phyloP scores from a whole-genome alignment of 2,888 invertebrate genomes.

The Apeira syringaria region DNA sequence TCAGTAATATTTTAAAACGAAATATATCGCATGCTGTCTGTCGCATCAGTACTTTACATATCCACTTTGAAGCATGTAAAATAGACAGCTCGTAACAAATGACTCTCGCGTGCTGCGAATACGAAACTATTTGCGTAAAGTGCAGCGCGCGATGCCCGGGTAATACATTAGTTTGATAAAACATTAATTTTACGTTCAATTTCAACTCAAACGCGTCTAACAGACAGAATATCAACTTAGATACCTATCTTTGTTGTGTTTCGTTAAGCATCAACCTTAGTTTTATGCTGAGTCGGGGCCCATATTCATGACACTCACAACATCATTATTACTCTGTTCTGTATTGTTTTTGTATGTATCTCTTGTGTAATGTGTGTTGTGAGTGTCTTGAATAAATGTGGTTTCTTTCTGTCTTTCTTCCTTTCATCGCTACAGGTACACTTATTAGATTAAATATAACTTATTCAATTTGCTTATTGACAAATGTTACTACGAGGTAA shows the following conservation, averaged over 20 bases:
- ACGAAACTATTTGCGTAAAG: conserved; percentile 38
- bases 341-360: too few relatives aligned
- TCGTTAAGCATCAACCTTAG: too few relatives aligned
- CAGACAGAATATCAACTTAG: background rate
- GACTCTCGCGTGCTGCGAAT: conserved; percentile 51
- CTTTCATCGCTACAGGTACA: conserved; percentile 29
- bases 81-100: conserved; percentile 47
- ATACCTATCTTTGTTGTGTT: conserved; percentile 4
- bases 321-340: too few relatives aligned
- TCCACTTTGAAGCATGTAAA: conserved; percentile 46
- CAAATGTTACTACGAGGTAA: too few relatives aligned
- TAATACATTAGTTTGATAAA: conserved; percentile 42
- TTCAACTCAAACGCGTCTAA: conserved; percentile 29
- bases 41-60: conserved; percentile 30
- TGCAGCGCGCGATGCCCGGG: conserved; percentile 27
- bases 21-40: conserved; percentile 25
- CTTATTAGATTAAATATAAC: too few relatives aligned
- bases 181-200: conserved; percentile 43
- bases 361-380: too few relatives aligned
- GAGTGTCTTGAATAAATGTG: too few relatives aligned
- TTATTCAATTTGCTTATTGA: too few relatives aligned
- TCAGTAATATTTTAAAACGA: conserved; percentile 26
- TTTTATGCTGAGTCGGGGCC: too few relatives aligned
- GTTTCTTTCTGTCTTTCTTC: too few relatives aligned
- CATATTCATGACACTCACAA: too few relatives aligned